phyloP scores from a whole-genome alignment of 2,888 invertebrate genomes.

The Sarcophaga subvicina region DNA sequence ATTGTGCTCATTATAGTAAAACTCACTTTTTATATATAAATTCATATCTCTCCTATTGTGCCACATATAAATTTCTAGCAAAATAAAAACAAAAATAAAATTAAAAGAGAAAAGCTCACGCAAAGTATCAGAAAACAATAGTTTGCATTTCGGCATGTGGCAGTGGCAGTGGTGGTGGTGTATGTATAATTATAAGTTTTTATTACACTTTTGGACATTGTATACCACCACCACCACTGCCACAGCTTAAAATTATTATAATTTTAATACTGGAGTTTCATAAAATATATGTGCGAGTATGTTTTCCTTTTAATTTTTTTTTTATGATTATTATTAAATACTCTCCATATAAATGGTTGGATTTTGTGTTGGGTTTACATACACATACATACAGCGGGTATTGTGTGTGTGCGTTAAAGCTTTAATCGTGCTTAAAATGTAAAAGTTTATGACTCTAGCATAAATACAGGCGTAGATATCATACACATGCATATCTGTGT shows the following conservation, averaged over 20 bases:
- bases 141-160: background rate
- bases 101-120: background rate
- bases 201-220: conserved; percentile 59
- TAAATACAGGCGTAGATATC: conserved; percentile 29
- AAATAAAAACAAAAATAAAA: background rate
- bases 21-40: no score
- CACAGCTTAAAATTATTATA: conserved; percentile 23
- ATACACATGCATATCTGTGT: background rate
- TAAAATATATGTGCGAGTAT: conserved; percentile 10
- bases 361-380: conserved; percentile 13
- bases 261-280: background rate
- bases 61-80: background rate
- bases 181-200: conserved; percentile 59
- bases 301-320: conserved; percentile 12
- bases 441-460: conserved; percentile 64
- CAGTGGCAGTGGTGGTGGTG: background rate
- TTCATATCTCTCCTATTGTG: no score
- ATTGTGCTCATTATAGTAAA: no score
- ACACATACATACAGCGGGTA: background rate
- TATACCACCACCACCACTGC: background rate
- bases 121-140: conserved; percentile 1
- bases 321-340: conserved; percentile 16
- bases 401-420: conserved; percentile 55
- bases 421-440: conserved; percentile 65
- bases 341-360: background rate